Evolutionary conservation across 1,140 invertebrate species (phyloP), one percentile per base, ranked within the genome.

Genomic region (Episyrphus balteatus): DNA sequence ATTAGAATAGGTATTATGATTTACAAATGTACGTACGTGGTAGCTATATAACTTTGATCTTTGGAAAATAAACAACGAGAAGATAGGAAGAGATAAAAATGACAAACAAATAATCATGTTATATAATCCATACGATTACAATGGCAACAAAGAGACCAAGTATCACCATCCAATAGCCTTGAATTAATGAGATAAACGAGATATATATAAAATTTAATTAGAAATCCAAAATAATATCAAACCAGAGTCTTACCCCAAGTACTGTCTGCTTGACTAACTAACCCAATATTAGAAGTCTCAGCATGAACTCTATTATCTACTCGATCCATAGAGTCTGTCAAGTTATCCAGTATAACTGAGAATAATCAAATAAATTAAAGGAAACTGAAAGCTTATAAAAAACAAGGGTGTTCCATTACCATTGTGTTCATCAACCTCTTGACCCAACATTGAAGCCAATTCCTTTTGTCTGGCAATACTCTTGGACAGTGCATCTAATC

Each of bases 381-480:
- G 21, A 26, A 5, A 26, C 8, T 5, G 8, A 26, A 3, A 26
- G 8, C 21, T 26, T 26, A 26, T 26, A 26, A 61, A 51, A 52
- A 34, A 37, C 36, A 5, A 37, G 13, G 3, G 36, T 8, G 21
- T 8, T 26, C 3, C 8, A 8, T 65, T 64, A 86, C 84, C 83
- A 75, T 88, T 87, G 55, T 91, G 87, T 52, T 76, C 65, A 60
- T 85, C 80, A 1, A 89, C 84, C 75, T 90, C 86, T 60, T 73
- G 75, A 19, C 80, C 77, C 54, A 90, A 84, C 40, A 78, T 80
- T 38, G 80, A 68, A 18, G 85, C 85, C 56, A 90, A 79, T 56
- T 82, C 69, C 54, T 86, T 88, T 61, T 91, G 88, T 19, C 86
- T 68, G 1, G 78, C 74, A 43, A 91, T 84, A 5, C 87, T 82